Base-by-base conservation (phyloP, 2,113 vertebrate species). In the Orycteropus afer region DNA sequence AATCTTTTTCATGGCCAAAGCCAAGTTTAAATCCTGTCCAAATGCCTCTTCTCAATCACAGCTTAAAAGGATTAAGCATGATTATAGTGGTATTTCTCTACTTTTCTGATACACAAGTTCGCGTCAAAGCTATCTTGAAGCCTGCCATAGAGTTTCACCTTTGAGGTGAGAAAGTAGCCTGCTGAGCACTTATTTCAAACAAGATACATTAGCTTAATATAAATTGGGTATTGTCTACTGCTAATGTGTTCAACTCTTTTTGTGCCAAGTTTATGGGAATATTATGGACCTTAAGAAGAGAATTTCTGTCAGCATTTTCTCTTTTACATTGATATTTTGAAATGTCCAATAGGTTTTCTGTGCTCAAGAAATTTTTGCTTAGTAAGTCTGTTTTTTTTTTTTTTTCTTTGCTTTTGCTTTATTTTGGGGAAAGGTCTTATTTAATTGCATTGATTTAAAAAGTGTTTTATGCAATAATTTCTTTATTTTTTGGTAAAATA, bases 21-120 rank as follows among this genome's bases (percentile, higher is more conserved):
- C 98, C 98, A 98, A 98, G 98, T 98, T 98, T 98, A 98, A 98
- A 98, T 98, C 98, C 97, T 98, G 97, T 97, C 98, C 98, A 99
- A 98, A 98, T 98, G 98, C 97, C 98, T 98, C 97, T 98, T 98
- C 98, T 98, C 98, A 98, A 97, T 98, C 98, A 98, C 98, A 98
- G 98, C 98, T 98, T 98, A 98, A 98, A 96, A 98, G 98, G 98
- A 98, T 99, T 98, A 98, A 96, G 94, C 78, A 89, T 94, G 98
- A 98, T 98, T 98, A 96, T 96, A 82, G 94, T 96, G 98, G 98
- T 86, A 98, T 98, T 98, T 98, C 98, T 97, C 97, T 97, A 83
- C 97, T 97, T 96, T 97, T 97, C 97, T 97, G 98, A 98, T 98
- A 98, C 91, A 96, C 90, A 97, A 96, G 98, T 98, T 98, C 94